phyloP scores from a whole-genome alignment of 2,797 vertebrate species.

The Melanogrammus aeglefinus region DNA sequence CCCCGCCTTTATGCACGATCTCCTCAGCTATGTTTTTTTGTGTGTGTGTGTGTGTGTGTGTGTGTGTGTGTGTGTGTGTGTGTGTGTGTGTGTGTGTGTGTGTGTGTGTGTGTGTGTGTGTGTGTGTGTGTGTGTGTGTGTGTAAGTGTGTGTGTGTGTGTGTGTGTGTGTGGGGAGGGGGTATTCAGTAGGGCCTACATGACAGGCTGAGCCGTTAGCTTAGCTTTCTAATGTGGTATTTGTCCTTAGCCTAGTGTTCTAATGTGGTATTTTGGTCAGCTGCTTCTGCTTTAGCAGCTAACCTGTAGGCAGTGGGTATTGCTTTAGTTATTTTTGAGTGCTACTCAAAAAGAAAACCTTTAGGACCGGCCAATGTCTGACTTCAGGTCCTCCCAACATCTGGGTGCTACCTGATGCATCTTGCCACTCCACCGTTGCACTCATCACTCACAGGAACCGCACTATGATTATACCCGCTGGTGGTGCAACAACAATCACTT shows the following conservation, averaged over 20 bases:
- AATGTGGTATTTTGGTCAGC: background rate
- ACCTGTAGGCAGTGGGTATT: background rate
- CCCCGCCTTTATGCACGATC: background rate
- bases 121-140: background rate
- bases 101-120: background rate
- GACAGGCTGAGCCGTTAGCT: background rate
- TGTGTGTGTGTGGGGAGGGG: background rate
- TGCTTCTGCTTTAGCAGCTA: background rate
- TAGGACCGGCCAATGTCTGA: background rate
- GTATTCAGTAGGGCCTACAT: background rate
- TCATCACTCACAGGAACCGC: background rate
- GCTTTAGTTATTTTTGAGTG: background rate
- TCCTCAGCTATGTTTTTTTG: background rate
- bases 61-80: background rate
- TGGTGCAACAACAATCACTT: too few relatives aligned
- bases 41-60: slow-evolving; percentile 4
- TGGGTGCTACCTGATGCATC: background rate
- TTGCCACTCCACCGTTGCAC: background rate
- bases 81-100: background rate
- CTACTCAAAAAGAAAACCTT: background rate
- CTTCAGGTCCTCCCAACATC: background rate
- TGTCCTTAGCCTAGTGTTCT: background rate
- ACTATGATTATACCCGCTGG: background rate
- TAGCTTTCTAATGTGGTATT: slow-evolving; percentile 4
- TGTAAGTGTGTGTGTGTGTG: too few relatives aligned